Conservation (phyloP, 2,113 vertebrate species). For the Lota lota region DNA sequence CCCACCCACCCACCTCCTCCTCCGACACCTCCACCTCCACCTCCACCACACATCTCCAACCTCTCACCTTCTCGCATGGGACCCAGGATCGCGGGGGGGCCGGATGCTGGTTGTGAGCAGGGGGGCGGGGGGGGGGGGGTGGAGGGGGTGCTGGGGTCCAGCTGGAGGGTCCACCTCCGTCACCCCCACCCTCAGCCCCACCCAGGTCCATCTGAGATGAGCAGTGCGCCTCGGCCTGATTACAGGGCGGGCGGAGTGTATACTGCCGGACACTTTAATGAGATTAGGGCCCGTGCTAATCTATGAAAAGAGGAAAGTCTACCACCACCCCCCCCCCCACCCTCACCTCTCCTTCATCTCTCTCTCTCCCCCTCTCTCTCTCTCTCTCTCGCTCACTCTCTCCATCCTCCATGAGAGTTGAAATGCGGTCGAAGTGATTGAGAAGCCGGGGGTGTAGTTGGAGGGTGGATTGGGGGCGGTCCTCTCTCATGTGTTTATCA, state of each 20-base stretch:
- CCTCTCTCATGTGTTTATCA: constrained; percentile 61
- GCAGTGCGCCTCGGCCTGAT: constrained; percentile 64
- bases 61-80: too few species aligned
- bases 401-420: too few species aligned
- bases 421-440: constrained; percentile 38
- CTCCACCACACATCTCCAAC: too few species aligned
- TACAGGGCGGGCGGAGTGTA: constrained; percentile 66
- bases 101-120: constrained; percentile 31
- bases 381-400: constrained; percentile 37
- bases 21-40: too few species aligned
- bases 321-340: constrained; percentile 38
- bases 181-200: too few species aligned
- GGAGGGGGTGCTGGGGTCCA: constrained; percentile 43
- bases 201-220: constrained; percentile 65
- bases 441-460: constrained; percentile 47
- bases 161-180: constrained; percentile 48
- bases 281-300: constrained; percentile 73
- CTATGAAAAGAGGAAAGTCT: constrained; percentile 69
- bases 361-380: too few species aligned
- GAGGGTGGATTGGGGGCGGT: constrained; percentile 30
- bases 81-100: too few species aligned
- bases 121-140: constrained; percentile 27
- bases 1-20: too few species aligned
- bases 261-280: constrained; percentile 74
- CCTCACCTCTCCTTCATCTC: too few species aligned